Evolutionary conservation across 2,113 vertebrate species (phyloP).

Genomic region (Manacus vitellinus): DNA sequence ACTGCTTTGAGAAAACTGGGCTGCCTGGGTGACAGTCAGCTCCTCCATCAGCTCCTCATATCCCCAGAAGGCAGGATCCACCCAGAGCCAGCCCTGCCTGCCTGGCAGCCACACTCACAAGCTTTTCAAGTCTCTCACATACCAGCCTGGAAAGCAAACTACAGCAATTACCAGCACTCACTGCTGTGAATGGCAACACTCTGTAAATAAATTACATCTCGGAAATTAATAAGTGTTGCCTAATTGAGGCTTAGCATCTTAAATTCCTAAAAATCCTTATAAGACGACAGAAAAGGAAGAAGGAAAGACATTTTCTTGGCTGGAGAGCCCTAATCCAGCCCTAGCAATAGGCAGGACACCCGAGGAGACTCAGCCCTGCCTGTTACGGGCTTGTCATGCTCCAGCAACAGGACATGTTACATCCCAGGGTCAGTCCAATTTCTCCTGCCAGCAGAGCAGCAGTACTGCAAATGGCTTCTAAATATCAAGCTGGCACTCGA

Average conservation of each 20-base stretch:
- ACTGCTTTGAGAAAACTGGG: neutral
- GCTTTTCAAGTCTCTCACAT: neutral
- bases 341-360: neutral
- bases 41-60: accelerated
- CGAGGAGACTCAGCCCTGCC: neutral
- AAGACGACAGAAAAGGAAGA: neutral
- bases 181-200: neutral
- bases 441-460: neutral
- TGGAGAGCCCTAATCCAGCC: neutral
- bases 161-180: neutral
- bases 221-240: neutral
- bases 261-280: neutral
- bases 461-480: neutral
- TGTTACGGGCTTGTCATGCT: accelerated
- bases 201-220: neutral
- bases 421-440: neutral
- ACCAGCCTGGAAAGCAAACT: neutral
- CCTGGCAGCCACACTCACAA: neutral
- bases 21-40: neutral
- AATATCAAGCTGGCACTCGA: neutral
- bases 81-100: neutral
- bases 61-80: neutral
- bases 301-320: neutral
- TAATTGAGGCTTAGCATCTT: conserved; percentile 4
- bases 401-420: neutral